phyloP scores from a whole-genome alignment of 1,140 invertebrate species.

The Pachypeltis micranthus region DNA sequence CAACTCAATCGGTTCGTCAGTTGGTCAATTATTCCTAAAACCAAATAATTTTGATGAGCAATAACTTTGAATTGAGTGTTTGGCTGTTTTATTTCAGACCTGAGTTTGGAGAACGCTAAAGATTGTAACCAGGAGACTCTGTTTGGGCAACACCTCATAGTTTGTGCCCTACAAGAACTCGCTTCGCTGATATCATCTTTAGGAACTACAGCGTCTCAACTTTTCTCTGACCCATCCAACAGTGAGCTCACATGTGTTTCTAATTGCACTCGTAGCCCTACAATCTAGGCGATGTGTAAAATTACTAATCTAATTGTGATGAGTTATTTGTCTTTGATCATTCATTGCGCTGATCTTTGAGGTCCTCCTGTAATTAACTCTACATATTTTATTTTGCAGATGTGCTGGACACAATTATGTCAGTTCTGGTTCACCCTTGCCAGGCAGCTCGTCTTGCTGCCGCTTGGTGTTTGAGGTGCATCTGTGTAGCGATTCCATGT shows the following conservation, averaged over 20 bases:
- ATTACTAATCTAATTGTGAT: neutral
- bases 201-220: conserved; percentile 79
- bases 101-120: conserved; percentile 79
- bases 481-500: conserved; percentile 84
- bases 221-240: conserved; percentile 73
- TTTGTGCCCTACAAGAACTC: conserved; percentile 88
- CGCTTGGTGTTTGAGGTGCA: conserved; percentile 85
- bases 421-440: conserved; percentile 84
- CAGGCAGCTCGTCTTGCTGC: conserved; percentile 81
- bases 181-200: conserved; percentile 72
- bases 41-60: neutral
- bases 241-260: conserved; percentile 42
- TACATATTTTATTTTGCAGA: conserved; percentile 24
- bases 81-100: conserved; percentile 42
- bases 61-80: neutral
- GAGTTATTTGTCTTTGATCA: neutral
- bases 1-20: conserved; percentile 67
- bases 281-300: neutral
- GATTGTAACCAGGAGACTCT: conserved; percentile 79
- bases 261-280: neutral
- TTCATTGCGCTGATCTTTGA: no score
- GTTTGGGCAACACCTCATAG: conserved; percentile 87
- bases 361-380: no score
- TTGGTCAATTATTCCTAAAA: no score
- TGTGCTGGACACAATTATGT: conserved; percentile 49